These are phyloP conservation scores for Tenthredo amoena DNA, from an alignment of 2,888 invertebrate species.

Conservation along the genomic window DNA sequence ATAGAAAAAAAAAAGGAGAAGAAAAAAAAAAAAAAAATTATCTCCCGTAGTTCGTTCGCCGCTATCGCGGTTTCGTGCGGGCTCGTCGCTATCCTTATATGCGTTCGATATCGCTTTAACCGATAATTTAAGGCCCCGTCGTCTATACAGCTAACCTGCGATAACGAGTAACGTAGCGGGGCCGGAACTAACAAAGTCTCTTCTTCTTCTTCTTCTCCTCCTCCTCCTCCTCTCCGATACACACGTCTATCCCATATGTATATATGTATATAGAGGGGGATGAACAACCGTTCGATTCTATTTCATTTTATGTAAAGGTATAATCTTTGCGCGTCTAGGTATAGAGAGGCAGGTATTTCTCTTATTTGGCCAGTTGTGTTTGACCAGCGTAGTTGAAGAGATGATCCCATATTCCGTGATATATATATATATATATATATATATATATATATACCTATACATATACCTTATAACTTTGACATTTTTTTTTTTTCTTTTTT, in stretches of 20 bases:
- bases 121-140: conserved; percentile 23
- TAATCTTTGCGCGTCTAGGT: background rate
- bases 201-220: too few species aligned
- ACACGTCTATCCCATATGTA: background rate
- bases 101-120: conserved; percentile 24
- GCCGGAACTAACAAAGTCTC: conserved; percentile 32
- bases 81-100: background rate
- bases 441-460: background rate
- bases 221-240: background rate
- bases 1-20: background rate
- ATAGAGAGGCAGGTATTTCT: background rate
- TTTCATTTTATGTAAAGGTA: background rate
- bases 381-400: conserved; percentile 1
- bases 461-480: background rate
- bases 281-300: background rate
- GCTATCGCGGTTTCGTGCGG: background rate
- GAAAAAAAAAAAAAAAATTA: background rate
- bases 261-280: background rate
- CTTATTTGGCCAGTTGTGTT: conserved; percentile 41
- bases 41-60: background rate
- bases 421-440: background rate
- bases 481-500: background rate
- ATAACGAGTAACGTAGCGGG: background rate
- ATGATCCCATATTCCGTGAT: background rate
- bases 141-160: background rate